Evolutionary conservation across 2,888 invertebrate species (phyloP), one percentile per base, ranked within the genome.

Genomic region (Drosophila quinaria): DNA sequence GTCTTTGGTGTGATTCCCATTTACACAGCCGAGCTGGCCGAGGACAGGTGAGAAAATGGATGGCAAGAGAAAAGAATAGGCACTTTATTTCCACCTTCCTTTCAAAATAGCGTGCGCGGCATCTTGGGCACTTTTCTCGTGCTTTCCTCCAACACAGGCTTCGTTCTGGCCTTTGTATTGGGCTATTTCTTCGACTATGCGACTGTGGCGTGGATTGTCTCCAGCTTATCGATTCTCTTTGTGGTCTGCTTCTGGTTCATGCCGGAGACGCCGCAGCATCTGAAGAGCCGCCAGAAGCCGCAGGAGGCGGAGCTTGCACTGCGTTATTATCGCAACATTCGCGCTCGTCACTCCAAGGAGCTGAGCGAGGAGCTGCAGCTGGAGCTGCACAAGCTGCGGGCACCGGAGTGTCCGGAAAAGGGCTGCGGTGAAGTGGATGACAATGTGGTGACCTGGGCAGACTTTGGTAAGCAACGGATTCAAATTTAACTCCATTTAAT

Each of bases 261-360:
- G 56, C 93, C 93, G 0, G 93, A 93, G 68, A 92, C 92, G 3
- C 93, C 93, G 1, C 90, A 90, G 60, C 80, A 90, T 64, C 64
- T 93, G 44, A 65, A 91, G 8, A 89, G 85, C 39, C 52, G 62
- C 0, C 86, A 90, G 25, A 90, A 90, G 49, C 29, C 77, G 4
- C 52, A 88, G 81, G 89, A 90, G 76, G 93, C 93, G 0, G 92
- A 93, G 64, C 74, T 81, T 5, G 80, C 93, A 0, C 58, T 92
- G 33, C 79, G 91, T 3, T 93, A 90, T 50, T 93, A 90, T 65
- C 90, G 92, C 35, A 91, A 92, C 51, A 80, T 91, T 6, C 70
- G 84, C 4, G 15, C 63, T 1, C 69, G 75, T 3, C 56, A 69
- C 1, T 81, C 88, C n/a, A 81, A 83, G 47, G 89, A 91, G 9